Evolutionary conservation across 2,888 invertebrate species (phyloP).

Genomic region (Pachymerium ferrugineum): DNA sequence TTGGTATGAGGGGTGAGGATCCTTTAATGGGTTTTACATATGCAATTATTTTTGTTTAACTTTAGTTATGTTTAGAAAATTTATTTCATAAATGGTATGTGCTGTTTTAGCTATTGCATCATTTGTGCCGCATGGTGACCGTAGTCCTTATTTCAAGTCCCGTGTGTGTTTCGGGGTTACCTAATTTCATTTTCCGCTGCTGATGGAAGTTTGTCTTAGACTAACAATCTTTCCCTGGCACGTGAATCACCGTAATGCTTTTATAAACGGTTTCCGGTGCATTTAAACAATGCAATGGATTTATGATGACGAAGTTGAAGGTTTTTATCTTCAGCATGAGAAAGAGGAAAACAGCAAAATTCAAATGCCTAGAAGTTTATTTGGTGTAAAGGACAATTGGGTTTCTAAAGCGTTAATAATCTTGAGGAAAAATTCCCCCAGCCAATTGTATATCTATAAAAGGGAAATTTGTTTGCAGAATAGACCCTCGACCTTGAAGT

Average conservation of each 20-base stretch:
- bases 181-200: not conserved
- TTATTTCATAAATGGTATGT: not conserved
- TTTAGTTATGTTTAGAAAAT: no score
- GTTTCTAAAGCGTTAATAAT: not conserved
- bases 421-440: not conserved
- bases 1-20: not conserved
- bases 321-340: not conserved
- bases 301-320: not conserved
- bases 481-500: conserved; percentile 10
- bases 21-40: no score
- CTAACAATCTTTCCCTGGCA: not conserved
- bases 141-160: conserved; percentile 10
- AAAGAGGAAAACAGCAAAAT: no score
- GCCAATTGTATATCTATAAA: not conserved
- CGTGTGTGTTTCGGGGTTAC: conserved; percentile 19
- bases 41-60: no score
- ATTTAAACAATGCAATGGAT: not conserved
- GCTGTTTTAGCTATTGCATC: not conserved
- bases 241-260: not conserved
- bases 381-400: no score
- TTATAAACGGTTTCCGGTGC: conserved; percentile 1
- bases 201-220: not conserved
- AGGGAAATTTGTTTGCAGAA: not conserved
- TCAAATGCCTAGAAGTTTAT: no score
- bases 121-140: conserved; percentile 21